A percentile compares a stretch with the other conserved stretches of the same genome.
Conservation (phyloP, 2,888 invertebrate species). For the Tethea ocularis region DNA sequence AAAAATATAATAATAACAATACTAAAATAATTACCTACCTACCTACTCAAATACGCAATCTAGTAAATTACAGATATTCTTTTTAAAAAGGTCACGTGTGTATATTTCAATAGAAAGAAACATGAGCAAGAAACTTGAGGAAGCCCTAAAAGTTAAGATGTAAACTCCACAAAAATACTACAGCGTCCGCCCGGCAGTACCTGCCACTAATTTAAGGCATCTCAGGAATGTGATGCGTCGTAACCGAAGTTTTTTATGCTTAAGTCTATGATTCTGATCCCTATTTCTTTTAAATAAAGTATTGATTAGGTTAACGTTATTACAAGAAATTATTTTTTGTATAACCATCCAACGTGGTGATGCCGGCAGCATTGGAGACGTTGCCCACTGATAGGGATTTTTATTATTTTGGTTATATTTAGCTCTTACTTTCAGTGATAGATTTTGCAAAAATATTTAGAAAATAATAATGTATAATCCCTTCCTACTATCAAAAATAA, state of each 20-base stretch:
- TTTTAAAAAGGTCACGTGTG: neutral
- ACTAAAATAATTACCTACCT: no score
- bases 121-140: neutral
- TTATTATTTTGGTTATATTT: no score
- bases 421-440: no score
- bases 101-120: neutral
- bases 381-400: no score
- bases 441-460: no score
- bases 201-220: constrained; percentile 60
- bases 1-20: no score
- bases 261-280: constrained; percentile 22
- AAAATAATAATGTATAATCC: no score
- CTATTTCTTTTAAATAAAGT: constrained; percentile 15
- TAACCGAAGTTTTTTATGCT: constrained; percentile 31
- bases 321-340: neutral
- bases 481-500: no score
- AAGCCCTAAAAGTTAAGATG: neutral
- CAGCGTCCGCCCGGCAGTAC: constrained; percentile 33
- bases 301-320: neutral
- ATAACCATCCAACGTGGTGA: neutral
- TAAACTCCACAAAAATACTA: constrained; percentile 20
- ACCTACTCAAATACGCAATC: no score
- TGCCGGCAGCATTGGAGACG: no score
- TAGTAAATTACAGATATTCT: no score
- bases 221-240: constrained; percentile 61